Percentiles rank a stretch among this genome's conserved stretches.
Conservation (phyloP, 2,797 vertebrate genomes). For the Sebastes itinus region DNA sequence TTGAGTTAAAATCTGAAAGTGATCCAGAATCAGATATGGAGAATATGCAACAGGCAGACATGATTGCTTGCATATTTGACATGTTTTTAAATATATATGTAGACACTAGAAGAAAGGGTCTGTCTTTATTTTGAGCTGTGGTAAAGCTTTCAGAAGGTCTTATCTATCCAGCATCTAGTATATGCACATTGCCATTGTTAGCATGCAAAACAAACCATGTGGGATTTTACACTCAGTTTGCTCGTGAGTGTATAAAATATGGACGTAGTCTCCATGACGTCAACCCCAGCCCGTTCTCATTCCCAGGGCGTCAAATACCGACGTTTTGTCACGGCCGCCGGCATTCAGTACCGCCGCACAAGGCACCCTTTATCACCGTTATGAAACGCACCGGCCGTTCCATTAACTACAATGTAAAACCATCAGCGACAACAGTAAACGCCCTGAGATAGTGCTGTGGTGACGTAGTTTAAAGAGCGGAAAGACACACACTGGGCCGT, state of each 20-base stretch:
- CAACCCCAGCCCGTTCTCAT: neutral
- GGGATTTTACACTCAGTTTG: neutral
- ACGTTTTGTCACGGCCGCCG: too few species aligned
- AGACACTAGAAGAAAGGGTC: neutral
- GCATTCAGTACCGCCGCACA: neutral
- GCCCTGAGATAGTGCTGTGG: too few species aligned
- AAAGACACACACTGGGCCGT: too few species aligned
- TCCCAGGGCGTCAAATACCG: too few species aligned
- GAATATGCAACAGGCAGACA: neutral
- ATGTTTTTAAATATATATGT: constrained; percentile 1
- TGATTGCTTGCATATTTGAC: constrained; percentile 5
- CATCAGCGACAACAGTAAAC: neutral
- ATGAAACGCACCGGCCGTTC: neutral
- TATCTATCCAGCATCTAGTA: neutral
- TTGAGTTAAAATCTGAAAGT: neutral
- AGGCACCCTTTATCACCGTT: neutral
- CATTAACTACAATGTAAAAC: neutral
- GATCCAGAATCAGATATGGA: constrained; percentile 8
- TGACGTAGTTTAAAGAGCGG: too few species aligned
- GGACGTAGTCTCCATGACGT: neutral
- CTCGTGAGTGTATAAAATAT: neutral
- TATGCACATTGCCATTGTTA: neutral
- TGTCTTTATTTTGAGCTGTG: neutral
- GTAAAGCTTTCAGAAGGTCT: neutral
- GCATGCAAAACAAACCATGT: neutral